Base-by-base conservation (phyloP, 2,888 invertebrate species). In the Hybos culiciformis region DNA sequence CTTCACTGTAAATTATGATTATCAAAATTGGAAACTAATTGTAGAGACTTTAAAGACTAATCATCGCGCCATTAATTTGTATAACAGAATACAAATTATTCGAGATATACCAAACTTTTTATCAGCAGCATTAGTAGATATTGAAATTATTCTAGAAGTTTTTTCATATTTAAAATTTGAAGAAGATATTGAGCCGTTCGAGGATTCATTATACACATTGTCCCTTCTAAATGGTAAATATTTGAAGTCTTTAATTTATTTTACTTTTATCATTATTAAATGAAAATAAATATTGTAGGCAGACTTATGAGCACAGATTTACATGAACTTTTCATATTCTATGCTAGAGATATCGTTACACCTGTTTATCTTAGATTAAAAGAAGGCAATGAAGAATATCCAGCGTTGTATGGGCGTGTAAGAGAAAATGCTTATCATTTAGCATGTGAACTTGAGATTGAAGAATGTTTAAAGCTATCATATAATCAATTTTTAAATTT, bases 71-170 rank as follows among this genome's bases (percentile, higher is more conserved):
- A 83, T 91, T 42, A 75, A 82, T 49, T 70, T 77, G 2, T 76
- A 80, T 38, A 90, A 90, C 57, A 69, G 92, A 41, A 88, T 86
- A 0, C 86, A 92, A 56, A 69, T 94, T 38, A 70, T 96, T 11
- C 86, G 91, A 50, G 93, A 94, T 59, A 75, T 79, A 1, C 54
- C 40, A 64, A 75, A 50, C 71, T 74, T 45, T 59, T 81, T 36
- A 78, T 80, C 17, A 68, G 75, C 48, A 74, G 74, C 43, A 75
- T 62, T 72, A 29, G 59, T 79, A 43, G 68, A 65, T 5, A 67
- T 72, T 41, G 57, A 61, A 3, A 54, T 69, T 5, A 63, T 75
- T 1, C 61, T 80, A 18, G 67, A 70, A 39, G 52, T 78, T 15
- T 62, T 72, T 0, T 57, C 59, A 41, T 79, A 79, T 54, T 43